Evolutionary conservation across 2,888 invertebrate species (phyloP).

Genomic region (Tuta absoluta): DNA sequence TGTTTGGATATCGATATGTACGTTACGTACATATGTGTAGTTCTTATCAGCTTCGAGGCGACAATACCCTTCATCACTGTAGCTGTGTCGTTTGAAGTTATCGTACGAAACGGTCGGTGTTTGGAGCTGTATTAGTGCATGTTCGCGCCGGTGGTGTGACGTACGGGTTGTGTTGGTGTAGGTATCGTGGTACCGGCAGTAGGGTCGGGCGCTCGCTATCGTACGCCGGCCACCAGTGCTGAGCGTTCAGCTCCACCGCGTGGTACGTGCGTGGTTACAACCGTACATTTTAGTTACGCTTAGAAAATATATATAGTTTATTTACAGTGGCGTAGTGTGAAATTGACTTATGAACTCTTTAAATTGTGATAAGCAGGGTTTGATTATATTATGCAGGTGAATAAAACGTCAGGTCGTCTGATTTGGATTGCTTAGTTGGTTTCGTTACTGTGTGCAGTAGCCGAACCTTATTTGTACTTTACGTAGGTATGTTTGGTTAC

Average conservation of each 20-base stretch:
- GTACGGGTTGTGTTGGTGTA: conserved; percentile 47
- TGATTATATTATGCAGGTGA: conserved; percentile 61
- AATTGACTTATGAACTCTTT: conserved; percentile 55
- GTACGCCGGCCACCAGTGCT: conserved; percentile 75
- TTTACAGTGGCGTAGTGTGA: conserved; percentile 72
- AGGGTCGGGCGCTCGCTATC: conserved; percentile 75
- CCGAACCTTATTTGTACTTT: conserved; percentile 13
- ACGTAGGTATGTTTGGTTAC: conserved; percentile 7
- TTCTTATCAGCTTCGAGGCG: conserved; percentile 64
- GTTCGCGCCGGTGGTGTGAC: conserved; percentile 45
- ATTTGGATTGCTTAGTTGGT: conserved; percentile 10
- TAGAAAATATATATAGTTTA: conserved; percentile 61
- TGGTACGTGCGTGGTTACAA: conserved; percentile 60
- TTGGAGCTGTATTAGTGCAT: conserved; percentile 31
- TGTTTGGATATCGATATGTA: conserved; percentile 39
- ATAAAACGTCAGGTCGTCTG: conserved; percentile 36
- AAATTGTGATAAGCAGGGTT: conserved; percentile 57
- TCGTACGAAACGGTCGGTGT: conserved; percentile 33
- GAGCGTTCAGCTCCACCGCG: conserved; percentile 70
- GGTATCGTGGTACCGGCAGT: conserved; percentile 64
- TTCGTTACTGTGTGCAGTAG: conserved; percentile 16
- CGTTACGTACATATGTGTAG: conserved; percentile 39
- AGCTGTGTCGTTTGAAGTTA: conserved; percentile 31
- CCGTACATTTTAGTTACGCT: conserved; percentile 51
- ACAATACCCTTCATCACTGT: conserved; percentile 54